Conservation (phyloP, 2,888 invertebrate genomes). For the Oligia latruncula region DNA sequence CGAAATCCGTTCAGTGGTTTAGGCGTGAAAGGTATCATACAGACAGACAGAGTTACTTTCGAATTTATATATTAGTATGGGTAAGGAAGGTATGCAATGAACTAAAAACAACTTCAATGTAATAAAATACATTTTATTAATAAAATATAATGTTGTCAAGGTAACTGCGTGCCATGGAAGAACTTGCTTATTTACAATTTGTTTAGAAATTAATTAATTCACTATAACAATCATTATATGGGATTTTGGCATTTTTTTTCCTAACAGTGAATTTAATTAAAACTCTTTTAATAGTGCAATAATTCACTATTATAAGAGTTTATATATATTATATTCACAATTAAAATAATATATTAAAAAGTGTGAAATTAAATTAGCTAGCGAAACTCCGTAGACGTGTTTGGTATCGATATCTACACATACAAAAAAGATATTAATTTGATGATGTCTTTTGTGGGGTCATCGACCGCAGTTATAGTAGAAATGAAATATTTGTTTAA, state of each 20-base stretch:
- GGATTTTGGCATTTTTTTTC: neutral
- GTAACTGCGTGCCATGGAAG: constrained; percentile 7
- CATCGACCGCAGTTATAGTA: neutral
- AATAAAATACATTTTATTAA: constrained; percentile 25
- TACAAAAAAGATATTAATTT: neutral
- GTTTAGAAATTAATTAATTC: neutral
- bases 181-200: neutral
- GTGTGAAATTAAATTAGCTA: neutral
- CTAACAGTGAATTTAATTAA: neutral
- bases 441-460: neutral
- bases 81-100: neutral
- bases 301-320: neutral
- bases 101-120: neutral
- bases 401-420: neutral
- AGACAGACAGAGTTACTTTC: no score
- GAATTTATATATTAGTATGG: no score
- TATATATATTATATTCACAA: no score
- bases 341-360: neutral
- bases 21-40: no score
- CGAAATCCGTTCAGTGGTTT: no score
- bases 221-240: neutral
- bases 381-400: neutral
- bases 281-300: neutral
- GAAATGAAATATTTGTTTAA: neutral
- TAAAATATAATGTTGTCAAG: constrained; percentile 17